Base-by-base conservation (phyloP, 2,888 invertebrate species). In the Dasysyrphus albostriatus region DNA sequence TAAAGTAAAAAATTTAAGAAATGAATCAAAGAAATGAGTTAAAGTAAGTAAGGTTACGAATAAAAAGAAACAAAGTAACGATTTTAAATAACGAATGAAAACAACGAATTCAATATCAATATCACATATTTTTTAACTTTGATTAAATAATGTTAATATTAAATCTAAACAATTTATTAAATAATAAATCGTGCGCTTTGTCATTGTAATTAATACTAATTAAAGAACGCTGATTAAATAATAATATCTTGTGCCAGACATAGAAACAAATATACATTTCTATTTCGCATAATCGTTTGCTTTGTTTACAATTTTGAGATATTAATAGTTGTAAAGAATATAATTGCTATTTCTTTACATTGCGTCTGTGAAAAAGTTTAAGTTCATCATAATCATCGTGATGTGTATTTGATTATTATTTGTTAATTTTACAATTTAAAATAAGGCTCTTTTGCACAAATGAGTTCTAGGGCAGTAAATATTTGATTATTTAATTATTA, bases 231-330 rank as follows among this genome's bases (percentile, higher is more conserved):
- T 54, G 29, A 54, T 32, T 56, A 32, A n/a, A 56, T 32, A 54
- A 54, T 32, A 32, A 32, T 56, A 56, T 56, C n/a, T 32, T 8
- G 14, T 32, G n/a, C 56, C 32, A 56, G 56, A 56, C 56, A 32
- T n/a, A 54, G 6, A 24, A 54, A 29, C 24, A 54, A 54, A 56
- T 56, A 56, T n/a, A 19, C 4, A n/a, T 32, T n/a, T 32, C n/a
- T n/a, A n/a, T 56, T 8, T n/a, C 12, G 5, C 12, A 12, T 51
- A 29, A 51, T 32, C 3, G 14, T 54, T 29, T 54, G 7, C n/a
- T 8, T 32, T 32, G 29, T 32, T 56, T 8, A 56, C n/a, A 32
- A 32, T 32, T 54, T n/a, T 32, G 3, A n/a, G n/a, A 56, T 56
- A 32, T 32, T 32, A 32, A 56, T 32, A 56, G 32, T 32, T 3